Conservation (phyloP, 2,113 vertebrate genomes). For the Aleadryas rufinucha region DNA sequence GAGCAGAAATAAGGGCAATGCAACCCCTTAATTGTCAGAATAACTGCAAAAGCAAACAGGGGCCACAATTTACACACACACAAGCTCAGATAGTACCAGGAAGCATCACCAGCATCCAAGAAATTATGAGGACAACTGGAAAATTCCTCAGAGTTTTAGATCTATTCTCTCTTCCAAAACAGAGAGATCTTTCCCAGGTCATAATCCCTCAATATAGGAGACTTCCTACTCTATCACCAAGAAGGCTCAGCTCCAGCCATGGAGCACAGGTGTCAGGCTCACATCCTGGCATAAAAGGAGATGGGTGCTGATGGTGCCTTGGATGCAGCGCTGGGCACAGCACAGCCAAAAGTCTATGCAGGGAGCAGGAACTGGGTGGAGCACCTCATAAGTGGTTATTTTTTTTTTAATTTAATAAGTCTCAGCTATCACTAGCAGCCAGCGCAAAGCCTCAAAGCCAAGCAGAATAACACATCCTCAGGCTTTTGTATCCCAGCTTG, state of each 20-base stretch:
- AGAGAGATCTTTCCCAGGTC: background rate
- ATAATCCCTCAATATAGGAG: conserved; percentile 6
- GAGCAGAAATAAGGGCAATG: background rate
- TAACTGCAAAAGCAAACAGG: background rate
- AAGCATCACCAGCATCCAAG: background rate
- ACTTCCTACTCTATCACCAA: conserved; percentile 32
- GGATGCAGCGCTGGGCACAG: background rate
- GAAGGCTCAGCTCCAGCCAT: conserved; percentile 17
- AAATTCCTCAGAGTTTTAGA: background rate
- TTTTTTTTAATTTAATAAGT: conserved; percentile 6
- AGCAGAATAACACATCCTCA: conserved; percentile 30
- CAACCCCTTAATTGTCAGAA: background rate
- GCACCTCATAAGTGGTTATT: background rate
- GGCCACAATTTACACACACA: background rate
- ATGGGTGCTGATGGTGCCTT: background rate
- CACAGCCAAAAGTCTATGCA: background rate
- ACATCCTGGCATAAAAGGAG: background rate
- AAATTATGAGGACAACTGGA: background rate
- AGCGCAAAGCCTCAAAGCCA: conserved; percentile 19
- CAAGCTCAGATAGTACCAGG: background rate
- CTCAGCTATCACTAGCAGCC: conserved; percentile 24
- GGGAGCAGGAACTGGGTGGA: background rate
- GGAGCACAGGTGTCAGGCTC: background rate
- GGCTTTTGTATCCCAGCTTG: conserved; percentile 38
- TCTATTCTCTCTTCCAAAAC: background rate